These are phyloP conservation scores for Drosophila pallidifrons DNA, from an alignment of 1,140 invertebrate species.

Conservation along the genomic window DNA sequence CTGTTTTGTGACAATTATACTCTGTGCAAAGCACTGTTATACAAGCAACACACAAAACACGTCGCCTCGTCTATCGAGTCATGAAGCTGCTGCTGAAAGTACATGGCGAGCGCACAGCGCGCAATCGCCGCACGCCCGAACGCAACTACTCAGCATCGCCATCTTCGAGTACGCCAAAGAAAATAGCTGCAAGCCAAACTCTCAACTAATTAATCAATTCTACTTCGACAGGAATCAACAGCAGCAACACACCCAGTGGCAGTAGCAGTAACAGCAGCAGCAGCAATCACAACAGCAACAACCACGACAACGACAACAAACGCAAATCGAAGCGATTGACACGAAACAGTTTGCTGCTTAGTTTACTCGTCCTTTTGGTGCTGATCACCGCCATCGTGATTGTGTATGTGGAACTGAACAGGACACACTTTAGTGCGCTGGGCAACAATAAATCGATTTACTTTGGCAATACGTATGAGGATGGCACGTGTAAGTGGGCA, in stretches of 20 bases:
- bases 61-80: slow-evolving; percentile 1
- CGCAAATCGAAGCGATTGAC: slow-evolving; percentile 51
- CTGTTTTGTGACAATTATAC: not conserved
- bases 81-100: slow-evolving; percentile 83
- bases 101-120: slow-evolving; percentile 75
- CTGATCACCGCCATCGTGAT: slow-evolving; percentile 57
- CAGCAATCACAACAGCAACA: slow-evolving; percentile 6
- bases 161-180: slow-evolving; percentile 17
- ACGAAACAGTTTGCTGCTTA: slow-evolving; percentile 65
- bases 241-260: slow-evolving; percentile 27
- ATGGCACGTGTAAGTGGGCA: slow-evolving; percentile 77
- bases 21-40: slow-evolving; percentile 17
- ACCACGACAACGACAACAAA: not conserved
- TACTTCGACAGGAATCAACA: slow-evolving; percentile 65
- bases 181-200: not conserved
- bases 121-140: slow-evolving; percentile 69
- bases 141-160: slow-evolving; percentile 25
- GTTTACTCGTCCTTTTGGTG: slow-evolving; percentile 63
- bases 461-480: slow-evolving; percentile 79
- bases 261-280: slow-evolving; percentile 44
- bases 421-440: slow-evolving; percentile 2
- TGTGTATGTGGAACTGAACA: slow-evolving; percentile 62
- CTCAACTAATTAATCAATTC: slow-evolving; percentile 1
- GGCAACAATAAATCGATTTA: slow-evolving; percentile 37
- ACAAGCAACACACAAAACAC: slow-evolving; percentile 13